phyloP scores from a whole-genome alignment of 1,140 invertebrate species.

The Atta colombica region DNA sequence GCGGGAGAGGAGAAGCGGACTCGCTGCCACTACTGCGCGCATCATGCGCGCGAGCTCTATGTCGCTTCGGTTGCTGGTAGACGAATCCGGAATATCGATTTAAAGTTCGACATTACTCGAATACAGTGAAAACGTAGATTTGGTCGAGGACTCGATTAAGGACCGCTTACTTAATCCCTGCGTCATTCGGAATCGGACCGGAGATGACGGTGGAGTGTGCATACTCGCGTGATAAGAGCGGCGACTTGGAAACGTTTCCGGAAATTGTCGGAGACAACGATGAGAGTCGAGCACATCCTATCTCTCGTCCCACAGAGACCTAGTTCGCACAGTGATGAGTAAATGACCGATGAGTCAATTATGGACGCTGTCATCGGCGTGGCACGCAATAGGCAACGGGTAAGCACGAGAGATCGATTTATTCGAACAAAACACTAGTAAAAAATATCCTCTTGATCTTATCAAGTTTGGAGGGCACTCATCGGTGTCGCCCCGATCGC shows the following conservation, averaged over 20 bases:
- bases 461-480: slow-evolving; percentile 59
- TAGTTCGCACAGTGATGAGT: background rate
- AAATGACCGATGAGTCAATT: slow-evolving; percentile 37
- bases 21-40: slow-evolving; percentile 20
- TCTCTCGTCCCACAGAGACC: background rate
- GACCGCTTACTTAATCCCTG: slow-evolving; percentile 22
- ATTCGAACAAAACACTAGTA: background rate
- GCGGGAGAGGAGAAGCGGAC: background rate
- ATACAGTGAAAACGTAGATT: slow-evolving; percentile 17
- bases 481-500: slow-evolving; percentile 55
- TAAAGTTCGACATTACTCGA: slow-evolving; percentile 71
- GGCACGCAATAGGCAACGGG: background rate
- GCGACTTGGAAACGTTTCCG: background rate
- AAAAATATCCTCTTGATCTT: slow-evolving; percentile 64
- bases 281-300: background rate
- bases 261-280: slow-evolving; percentile 20
- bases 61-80: slow-evolving; percentile 30
- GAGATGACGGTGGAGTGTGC: background rate
- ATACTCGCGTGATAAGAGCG: background rate
- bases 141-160: slow-evolving; percentile 65
- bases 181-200: slow-evolving; percentile 27
- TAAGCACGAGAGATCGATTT: slow-evolving; percentile 22
- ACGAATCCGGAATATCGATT: slow-evolving; percentile 75
- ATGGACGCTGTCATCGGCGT: background rate
- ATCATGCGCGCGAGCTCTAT: slow-evolving; percentile 35